Conservation (phyloP, 2,113 vertebrate genomes). For the Pongo abelii region DNA sequence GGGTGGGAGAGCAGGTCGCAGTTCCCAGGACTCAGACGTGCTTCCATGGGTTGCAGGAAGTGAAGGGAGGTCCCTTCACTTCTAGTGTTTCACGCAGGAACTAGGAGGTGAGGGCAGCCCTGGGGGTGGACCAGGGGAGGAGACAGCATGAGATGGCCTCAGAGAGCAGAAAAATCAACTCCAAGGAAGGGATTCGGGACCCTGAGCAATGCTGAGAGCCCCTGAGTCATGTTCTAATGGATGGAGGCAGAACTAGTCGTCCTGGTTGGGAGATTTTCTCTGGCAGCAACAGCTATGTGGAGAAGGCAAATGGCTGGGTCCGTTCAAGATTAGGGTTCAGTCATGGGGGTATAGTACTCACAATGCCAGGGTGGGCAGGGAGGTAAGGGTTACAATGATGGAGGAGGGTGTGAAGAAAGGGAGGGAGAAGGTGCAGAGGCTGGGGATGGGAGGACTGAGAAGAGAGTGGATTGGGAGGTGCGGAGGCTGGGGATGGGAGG, state of each 20-base stretch:
- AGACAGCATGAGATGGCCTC: not conserved
- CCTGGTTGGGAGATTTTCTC: not conserved
- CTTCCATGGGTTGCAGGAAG: not conserved
- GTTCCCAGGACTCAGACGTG: accelerated
- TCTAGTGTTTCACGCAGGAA: not conserved
- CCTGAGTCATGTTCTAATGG: not conserved
- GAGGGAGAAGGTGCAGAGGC: not conserved
- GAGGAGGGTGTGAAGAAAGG: not conserved
- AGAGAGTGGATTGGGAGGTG: not conserved
- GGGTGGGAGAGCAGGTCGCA: not conserved
- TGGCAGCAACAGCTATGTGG: not conserved
- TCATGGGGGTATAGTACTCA: not conserved
- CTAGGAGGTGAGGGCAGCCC: not conserved
- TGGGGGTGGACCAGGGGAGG: not conserved
- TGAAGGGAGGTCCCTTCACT: not conserved
- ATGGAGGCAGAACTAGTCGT: not conserved
- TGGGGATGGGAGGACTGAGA: not conserved
- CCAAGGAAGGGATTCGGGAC: not conserved
- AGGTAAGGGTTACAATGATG: not conserved
- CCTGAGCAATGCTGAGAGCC: too few species aligned
- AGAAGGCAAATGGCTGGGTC: not conserved
- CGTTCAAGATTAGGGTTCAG: not conserved
- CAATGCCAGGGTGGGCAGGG: not conserved
- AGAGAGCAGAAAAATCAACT: not conserved
- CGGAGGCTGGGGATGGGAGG: not conserved